Evolutionary conservation across 2,888 invertebrate species (phyloP), one percentile per base, ranked within the genome.

Genomic region (Allolobophora icterica): DNA sequence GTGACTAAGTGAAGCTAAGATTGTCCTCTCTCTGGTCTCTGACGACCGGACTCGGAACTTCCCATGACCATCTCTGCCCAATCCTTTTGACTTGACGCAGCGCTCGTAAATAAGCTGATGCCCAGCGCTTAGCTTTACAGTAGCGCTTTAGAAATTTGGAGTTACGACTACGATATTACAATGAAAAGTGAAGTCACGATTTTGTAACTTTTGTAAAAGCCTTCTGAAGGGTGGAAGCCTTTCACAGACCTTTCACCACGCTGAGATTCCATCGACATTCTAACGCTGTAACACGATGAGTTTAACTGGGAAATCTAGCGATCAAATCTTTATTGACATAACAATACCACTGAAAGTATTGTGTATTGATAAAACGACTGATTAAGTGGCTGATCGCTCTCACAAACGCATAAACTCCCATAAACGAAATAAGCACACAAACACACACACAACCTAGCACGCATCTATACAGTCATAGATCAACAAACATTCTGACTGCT

Each of bases 401-500:
- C 71, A 8, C n/a, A 71, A 71, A n/a, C 71, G n/a, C 52, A 52
- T 52, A 52, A 52, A 52, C 52, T 24, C 21, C 4, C 21, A 52
- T 24, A 52, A 71, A 71, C 15, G 30, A 71, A 71, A 71, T n/a
- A 71, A 15, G 17, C 15, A 71, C 0, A 71, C 30, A 71, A 5
- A n/a, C 8, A 71, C 71, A 71, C 8, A 71, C 30, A n/a, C n/a
- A 71, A n/a, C 5, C 71, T n/a, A 11, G n/a, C n/a, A 71, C 24
- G 21, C 2, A 21, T 42, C 52, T 4, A 8, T n/a, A 17, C 30
- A 52, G 30, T 13, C 71, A 30, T 71, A n/a, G 30, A 71, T n/a
- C 71, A 71, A 71, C 71, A 71, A 71, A 71, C 71, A 71, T n/a
- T 71, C 71, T n/a, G 52, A 52, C 52, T 42, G 42, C 42, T 52